phyloP scores from a whole-genome alignment of 2,113 vertebrate species.

The Mormyrus iriodes region DNA sequence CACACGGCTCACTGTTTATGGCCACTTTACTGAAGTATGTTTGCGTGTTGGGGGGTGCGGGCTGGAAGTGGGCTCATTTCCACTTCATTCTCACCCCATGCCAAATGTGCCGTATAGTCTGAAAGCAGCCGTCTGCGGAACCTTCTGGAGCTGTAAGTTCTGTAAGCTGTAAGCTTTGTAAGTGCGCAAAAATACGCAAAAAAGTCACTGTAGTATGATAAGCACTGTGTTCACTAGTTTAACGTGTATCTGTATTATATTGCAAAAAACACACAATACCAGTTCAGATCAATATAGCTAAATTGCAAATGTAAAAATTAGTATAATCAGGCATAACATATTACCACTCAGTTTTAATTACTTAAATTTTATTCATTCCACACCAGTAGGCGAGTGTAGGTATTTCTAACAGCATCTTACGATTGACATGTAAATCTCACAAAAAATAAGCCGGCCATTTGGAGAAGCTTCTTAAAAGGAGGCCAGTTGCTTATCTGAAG shows the following conservation, averaged over 20 bases:
- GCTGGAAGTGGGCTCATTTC: not conserved
- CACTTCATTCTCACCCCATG: not conserved
- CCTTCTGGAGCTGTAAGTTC: not conserved
- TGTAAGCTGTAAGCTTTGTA: too few species aligned
- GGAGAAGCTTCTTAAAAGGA: not conserved
- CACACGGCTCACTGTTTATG: not conserved
- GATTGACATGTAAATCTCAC: not conserved
- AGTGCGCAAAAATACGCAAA: not conserved
- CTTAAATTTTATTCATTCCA: not conserved
- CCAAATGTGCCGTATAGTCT: too few species aligned
- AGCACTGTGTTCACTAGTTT: not conserved
- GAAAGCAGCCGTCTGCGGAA: not conserved
- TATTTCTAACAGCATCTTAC: not conserved
- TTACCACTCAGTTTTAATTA: not conserved
- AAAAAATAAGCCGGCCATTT: not conserved
- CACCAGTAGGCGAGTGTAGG: not conserved
- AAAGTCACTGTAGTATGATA: not conserved
- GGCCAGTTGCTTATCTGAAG: not conserved
- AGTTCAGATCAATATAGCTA: not conserved
- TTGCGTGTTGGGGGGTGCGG: not conserved
- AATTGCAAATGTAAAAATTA: not conserved
- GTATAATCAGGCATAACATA: not conserved
- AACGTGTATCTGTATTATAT: not conserved
- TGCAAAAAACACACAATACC: not conserved
- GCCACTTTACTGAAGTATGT: not conserved